Percentiles rank a stretch among this genome's conserved stretches.
phyloP scores from a whole-genome alignment of 2,888 invertebrate species.

The Drosophila parthenogenetica region DNA sequence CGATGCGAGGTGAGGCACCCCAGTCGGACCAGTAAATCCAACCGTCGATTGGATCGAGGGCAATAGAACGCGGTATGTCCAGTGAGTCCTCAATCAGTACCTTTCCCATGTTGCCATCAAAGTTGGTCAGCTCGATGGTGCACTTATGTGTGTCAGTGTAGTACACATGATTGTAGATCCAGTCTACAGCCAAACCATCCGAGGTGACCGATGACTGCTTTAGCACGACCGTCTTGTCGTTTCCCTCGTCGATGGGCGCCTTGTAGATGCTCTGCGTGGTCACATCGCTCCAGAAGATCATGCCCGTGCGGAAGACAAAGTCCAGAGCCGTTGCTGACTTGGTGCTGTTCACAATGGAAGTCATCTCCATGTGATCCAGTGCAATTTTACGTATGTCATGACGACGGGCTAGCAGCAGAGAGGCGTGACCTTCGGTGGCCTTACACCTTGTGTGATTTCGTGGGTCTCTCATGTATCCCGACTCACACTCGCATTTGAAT shows the following conservation, averaged over 20 bases:
- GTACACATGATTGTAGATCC: conserved; percentile 99
- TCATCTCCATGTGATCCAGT: conserved; percentile 96
- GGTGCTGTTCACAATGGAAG: conserved; percentile 96
- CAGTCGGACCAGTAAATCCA: conserved; percentile 99
- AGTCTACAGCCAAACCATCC: conserved; percentile 98
- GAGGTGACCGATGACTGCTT: conserved; percentile 94
- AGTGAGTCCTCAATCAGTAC: conserved; percentile 93
- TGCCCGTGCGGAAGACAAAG: conserved; percentile 95
- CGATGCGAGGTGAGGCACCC: conserved; percentile 96
- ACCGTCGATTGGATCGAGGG: conserved; percentile 95
- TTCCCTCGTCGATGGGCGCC: conserved; percentile 97
- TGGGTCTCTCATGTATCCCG: conserved; percentile 94
- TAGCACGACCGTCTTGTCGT: conserved; percentile 92
- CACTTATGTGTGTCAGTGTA: conserved; percentile 98
- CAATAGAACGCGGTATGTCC: conserved; percentile 97
- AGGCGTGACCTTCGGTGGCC: conserved; percentile 96
- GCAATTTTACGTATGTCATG: conserved; percentile 97
- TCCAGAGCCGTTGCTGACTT: conserved; percentile 97
- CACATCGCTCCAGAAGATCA: conserved; percentile 99
- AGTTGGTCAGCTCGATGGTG: conserved; percentile 96
- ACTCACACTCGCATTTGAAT: conserved; percentile 96
- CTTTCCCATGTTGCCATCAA: conserved; percentile 96
- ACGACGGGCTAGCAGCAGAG: conserved; percentile 93
- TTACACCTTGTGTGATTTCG: conserved; percentile 94
- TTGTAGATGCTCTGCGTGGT: conserved; percentile 96